Conservation (phyloP, 2,113 vertebrate genomes). For the Porphyrio hochstetteri region DNA sequence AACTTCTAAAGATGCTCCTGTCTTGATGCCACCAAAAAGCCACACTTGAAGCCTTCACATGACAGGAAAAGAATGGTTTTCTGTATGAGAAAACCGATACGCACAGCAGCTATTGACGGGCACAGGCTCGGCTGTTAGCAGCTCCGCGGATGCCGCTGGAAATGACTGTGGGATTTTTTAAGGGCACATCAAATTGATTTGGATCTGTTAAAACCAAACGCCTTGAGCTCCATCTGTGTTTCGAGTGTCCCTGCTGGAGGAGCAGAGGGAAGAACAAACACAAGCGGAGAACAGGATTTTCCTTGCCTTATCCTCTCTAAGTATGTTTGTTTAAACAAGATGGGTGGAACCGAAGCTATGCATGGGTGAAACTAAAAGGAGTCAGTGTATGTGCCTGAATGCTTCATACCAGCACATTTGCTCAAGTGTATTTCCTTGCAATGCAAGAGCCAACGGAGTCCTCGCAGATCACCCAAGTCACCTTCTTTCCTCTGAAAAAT, state of each 20-base stretch:
- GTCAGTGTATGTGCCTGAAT: background rate
- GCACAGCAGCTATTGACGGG: slow-evolving; percentile 2
- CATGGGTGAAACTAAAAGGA: slow-evolving; percentile 62
- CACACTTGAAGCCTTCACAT: background rate
- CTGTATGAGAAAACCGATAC: background rate
- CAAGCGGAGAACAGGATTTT: slow-evolving; percentile 59
- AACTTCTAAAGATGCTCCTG: background rate
- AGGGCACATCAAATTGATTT: slow-evolving; percentile 51
- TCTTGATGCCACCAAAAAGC: background rate
- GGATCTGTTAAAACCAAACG: slow-evolving; percentile 39
- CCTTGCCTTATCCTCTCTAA: slow-evolving; percentile 48
- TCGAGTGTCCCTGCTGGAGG: slow-evolving; percentile 34
- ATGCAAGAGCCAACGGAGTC: background rate
- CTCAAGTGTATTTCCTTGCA: background rate
- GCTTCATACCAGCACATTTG: slow-evolving; percentile 24
- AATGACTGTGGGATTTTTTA: slow-evolving; percentile 51
- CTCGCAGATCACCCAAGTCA: background rate
- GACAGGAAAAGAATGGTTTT: background rate
- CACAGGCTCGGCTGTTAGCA: background rate
- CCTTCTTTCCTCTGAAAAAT: background rate
- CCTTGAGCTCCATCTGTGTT: slow-evolving; percentile 57
- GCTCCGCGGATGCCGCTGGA: slow-evolving; percentile 22
- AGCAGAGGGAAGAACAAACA: slow-evolving; percentile 51
- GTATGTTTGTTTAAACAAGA: slow-evolving; percentile 54
- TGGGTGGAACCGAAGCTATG: slow-evolving; percentile 46